These are phyloP conservation scores for Pongo abelii DNA, from an alignment of 2,113 vertebrate genomes.

Conservation along the genomic window DNA sequence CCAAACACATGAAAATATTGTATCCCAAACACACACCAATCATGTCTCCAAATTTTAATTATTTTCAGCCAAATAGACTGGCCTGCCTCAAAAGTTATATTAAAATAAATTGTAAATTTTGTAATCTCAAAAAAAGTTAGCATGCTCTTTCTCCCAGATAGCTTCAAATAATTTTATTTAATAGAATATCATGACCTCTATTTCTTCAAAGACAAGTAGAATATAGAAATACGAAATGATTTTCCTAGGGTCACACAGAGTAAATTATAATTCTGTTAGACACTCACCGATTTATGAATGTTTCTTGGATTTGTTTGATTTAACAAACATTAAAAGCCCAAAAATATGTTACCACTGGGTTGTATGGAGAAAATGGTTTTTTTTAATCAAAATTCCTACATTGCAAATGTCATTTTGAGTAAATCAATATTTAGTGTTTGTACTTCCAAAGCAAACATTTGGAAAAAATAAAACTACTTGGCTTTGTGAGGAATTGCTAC, in stretches of 20 bases:
- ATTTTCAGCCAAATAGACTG: conserved; percentile 32
- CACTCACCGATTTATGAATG: conserved; percentile 42
- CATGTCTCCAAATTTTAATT: background rate
- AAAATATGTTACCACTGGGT: conserved; percentile 6
- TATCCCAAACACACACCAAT: conserved; percentile 9
- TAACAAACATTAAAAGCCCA: background rate
- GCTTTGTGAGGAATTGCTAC: conserved; percentile 26
- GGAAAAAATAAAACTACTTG: conserved; percentile 41
- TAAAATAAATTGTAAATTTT: conserved; percentile 19
- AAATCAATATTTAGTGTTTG: conserved; percentile 57
- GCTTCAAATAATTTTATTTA: background rate
- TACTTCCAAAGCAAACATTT: conserved; percentile 55
- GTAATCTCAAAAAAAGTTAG: conserved; percentile 8
- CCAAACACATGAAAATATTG: conserved; percentile 9
- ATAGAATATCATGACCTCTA: background rate
- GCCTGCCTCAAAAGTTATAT: background rate
- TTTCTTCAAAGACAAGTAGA: conserved; percentile 49
- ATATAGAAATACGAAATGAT: conserved; percentile 33
- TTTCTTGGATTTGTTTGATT: background rate
- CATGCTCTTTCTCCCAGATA: background rate
- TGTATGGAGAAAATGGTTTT: background rate
- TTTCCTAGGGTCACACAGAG: background rate
- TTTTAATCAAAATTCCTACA: background rate
- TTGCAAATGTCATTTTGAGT: conserved; percentile 60
- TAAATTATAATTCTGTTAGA: conserved; percentile 18